These are phyloP conservation scores for Xestobium rufovillosum DNA, from an alignment of 2,888 invertebrate genomes.

Conservation along the genomic window DNA sequence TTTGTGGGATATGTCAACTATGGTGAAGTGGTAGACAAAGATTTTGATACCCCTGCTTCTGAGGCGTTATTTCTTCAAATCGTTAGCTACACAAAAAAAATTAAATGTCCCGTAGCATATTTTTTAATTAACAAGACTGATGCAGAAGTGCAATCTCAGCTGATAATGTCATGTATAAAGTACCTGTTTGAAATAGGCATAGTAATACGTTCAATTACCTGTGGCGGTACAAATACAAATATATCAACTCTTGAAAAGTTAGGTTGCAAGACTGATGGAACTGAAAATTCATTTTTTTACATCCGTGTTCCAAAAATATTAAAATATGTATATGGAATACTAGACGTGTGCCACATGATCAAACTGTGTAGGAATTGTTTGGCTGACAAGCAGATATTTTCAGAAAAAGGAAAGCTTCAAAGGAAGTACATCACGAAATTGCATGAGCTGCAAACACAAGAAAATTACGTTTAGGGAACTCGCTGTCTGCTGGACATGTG, in stretches of 20 bases:
- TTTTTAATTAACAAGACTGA: conserved; percentile 6
- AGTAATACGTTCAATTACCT: conserved; percentile 19
- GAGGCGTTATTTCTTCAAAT: conserved; percentile 9
- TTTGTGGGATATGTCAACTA: conserved; percentile 15
- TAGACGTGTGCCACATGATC: conserved; percentile 21
- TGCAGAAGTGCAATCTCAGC: conserved; percentile 5
- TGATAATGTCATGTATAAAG: conserved; percentile 16
- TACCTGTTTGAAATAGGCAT: conserved; percentile 19
- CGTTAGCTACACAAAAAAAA: conserved; percentile 6
- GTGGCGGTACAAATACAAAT: conserved; percentile 21
- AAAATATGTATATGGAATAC: conserved; percentile 17
- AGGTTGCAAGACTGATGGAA: conserved; percentile 13
- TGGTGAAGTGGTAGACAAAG: conserved; percentile 11
- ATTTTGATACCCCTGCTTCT: conserved; percentile 7
- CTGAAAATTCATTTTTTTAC: conserved; percentile 15
- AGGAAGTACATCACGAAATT: conserved; percentile 17
- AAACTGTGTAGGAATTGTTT: conserved; percentile 19
- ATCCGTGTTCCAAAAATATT: conserved; percentile 12
- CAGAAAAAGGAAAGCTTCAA: conserved; percentile 13
- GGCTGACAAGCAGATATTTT: conserved; percentile 18
- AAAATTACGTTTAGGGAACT: conserved; percentile 23
- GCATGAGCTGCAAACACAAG: conserved; percentile 19
- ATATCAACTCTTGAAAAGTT: conserved; percentile 18
- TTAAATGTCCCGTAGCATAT: conserved; percentile 9
- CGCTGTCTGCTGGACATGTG: conserved; percentile 19